Evolutionary conservation across 2,888 invertebrate genomes (phyloP), one percentile per base, ranked within the genome.

Genomic region (Pseudanteris insignis): DNA sequence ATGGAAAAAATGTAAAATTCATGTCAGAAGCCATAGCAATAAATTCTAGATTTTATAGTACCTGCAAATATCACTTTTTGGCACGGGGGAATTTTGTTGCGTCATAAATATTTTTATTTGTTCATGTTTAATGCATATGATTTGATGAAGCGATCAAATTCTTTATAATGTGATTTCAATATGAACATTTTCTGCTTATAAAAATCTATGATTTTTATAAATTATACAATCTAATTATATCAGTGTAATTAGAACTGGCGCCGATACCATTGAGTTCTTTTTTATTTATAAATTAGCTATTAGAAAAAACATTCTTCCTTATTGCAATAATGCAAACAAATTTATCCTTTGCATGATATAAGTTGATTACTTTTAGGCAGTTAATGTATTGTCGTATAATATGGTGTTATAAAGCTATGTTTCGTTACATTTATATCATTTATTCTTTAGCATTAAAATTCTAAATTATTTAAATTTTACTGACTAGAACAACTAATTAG

Each of bases 41-140:
- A 25, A 41, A 3, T 43, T 57, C 48, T 48, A 57, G 48, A 37
- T 36, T 43, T 57, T 13, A 43, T 48, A 57, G 43, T 57, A 48
- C 43, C 37, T 57, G 57, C 57, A 48, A 57, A 43, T 57, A 57
- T 57, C 57, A 57, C 57, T 57, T 57, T 55, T 57, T 57, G 57
- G 57, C 57, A 57, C 57, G 48, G 43, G 57, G 15, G 43, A 57
- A 48, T 57, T 57, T 55, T 40, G 44, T 41, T 30, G 37, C 29
- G 30, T 24, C 29, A 18, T 30, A 38, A 26, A 38, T 38, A 38
- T 26, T 10, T 38, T 26, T 38, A 26, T 26, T n/a, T 26, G 33
- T 46, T 32, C 7, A 9, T 21, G 21, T 32, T 33, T 30, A 54
- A 53, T 48, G 48, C 41, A 38, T 32, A 37, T 37, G 28, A 40